Evolutionary conservation across 2,113 vertebrate genomes (phyloP), one percentile per base, ranked within the genome.

Genomic region (Xiphias gladius): DNA sequence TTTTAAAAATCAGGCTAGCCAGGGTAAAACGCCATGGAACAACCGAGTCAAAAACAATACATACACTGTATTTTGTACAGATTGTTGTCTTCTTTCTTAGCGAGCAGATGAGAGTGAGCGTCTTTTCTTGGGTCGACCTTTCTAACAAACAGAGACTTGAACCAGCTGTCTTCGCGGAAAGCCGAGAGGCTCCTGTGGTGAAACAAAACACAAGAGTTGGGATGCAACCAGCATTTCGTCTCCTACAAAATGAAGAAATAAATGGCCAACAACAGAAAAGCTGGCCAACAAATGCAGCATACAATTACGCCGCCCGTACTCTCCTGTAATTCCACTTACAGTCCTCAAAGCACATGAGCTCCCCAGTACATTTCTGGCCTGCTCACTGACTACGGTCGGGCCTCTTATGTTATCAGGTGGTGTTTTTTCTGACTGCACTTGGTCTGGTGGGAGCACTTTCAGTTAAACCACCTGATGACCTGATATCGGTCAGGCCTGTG

Each of bases 1-100:
- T 16, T 68, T 35, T 35, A 50, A 17, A 24, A 57, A 79, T 65
- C 24, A 46, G 6, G 13, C 1, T 28, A 35, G 7, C 7, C 35
- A 35, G 35, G 35, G 35, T 35, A n/a, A n/a, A n/a, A n/a, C 7
- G 46, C 11, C 14, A 54, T 19, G 22, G 24, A 28, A 58, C 6
- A 43, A 43, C 19, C 0, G 3, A 62, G 14, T 14, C 9, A 12
- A 17, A 20, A 62, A 37, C 30, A 67, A 65, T 24, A 96, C 97
- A 94, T 95, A 99, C 98, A 97, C 76, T 99, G 98, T 57, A 99
- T 92, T 92, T 99, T 99, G 93, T 99, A 99, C 59, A 99, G 96
- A 83, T 97, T 99, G 95, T 93, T 97, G 70, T 97, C 98, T 94
- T 99, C 98, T 79, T 95, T 96, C 94, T 99, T 99, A 84, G 98